These are phyloP conservation scores for Neodon shergylaensis DNA, from an alignment of 2,113 vertebrate species.

Conservation along the genomic window DNA sequence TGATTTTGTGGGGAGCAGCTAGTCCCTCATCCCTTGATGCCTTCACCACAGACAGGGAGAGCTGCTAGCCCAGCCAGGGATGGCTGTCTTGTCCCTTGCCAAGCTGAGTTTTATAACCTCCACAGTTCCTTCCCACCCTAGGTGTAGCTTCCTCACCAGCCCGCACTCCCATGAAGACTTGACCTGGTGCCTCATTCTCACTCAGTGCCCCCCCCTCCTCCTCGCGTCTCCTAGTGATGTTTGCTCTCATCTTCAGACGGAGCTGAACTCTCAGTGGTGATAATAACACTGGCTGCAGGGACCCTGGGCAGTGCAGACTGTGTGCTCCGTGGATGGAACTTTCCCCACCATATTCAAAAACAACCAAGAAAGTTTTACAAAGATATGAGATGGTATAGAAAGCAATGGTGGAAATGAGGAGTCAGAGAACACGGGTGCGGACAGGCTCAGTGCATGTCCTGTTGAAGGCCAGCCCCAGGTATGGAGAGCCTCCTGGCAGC, in stretches of 20 bases:
- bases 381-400: not conserved
- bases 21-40: not conserved
- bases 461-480: not conserved
- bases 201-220: not conserved
- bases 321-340: too few relatives aligned
- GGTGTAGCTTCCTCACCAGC: not conserved
- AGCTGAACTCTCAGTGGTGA: not conserved
- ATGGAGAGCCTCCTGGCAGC: not conserved
- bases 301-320: too few relatives aligned
- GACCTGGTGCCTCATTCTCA: not conserved
- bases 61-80: not conserved
- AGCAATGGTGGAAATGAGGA: not conserved
- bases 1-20: not conserved
- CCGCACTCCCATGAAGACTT: not conserved
- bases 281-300: not conserved
- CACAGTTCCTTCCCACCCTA: not conserved
- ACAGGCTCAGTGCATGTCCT: accelerated
- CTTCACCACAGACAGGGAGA: not conserved
- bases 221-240: not conserved
- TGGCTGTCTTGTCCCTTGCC: not conserved
- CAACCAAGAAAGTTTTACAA: not conserved
- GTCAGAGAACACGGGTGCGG: not conserved
- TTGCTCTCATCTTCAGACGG: not conserved
- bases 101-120: not conserved
- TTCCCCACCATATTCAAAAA: not conserved